A percentile compares a stretch with the other conserved stretches of the same genome.
Evolutionary conservation across 1,140 invertebrate genomes (phyloP).

Genomic region (Orius laevigatus): DNA sequence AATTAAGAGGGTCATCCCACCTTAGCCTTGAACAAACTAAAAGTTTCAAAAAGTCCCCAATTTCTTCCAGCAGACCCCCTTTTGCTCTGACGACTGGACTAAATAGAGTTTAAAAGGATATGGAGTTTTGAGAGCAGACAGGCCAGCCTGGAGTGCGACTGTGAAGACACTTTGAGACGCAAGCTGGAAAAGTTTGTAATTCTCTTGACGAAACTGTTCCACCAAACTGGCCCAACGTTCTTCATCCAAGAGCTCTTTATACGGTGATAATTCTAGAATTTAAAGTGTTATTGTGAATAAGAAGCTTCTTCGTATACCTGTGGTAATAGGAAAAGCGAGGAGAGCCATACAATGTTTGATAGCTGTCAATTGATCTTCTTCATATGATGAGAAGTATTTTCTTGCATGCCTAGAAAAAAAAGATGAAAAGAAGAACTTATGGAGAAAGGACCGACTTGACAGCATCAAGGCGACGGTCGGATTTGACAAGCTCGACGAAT

Average conservation of each 20-base stretch:
- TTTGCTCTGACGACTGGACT: too few species aligned
- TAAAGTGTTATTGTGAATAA: constrained; percentile 13
- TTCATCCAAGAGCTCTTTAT: constrained; percentile 49
- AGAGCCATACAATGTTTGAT: constrained; percentile 91
- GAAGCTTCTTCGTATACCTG: too few species aligned
- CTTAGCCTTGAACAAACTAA: too few species aligned
- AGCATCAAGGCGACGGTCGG: constrained; percentile 72
- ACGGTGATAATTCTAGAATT: constrained; percentile 34
- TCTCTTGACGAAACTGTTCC: constrained; percentile 81
- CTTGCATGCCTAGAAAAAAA: constrained; percentile 85
- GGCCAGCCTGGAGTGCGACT: constrained; percentile 76
- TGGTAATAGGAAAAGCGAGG: constrained; percentile 73
- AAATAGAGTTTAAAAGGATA: constrained; percentile 38
- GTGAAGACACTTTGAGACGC: constrained; percentile 82
- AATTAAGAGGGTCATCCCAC: too few species aligned
- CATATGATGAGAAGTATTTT: constrained; percentile 75
- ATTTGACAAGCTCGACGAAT: constrained; percentile 85
- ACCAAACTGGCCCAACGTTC: constrained; percentile 68
- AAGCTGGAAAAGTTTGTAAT: constrained; percentile 85
- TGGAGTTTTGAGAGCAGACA: constrained; percentile 90
- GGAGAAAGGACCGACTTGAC: constrained; percentile 44
- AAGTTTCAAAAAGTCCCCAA: too few species aligned
- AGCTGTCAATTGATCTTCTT: constrained; percentile 71
- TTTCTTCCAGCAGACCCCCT: too few species aligned
- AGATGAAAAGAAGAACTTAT: too few species aligned